Evolutionary conservation across 1,140 invertebrate genomes (phyloP).

Genomic region (Chionoecetes opilio): DNA sequence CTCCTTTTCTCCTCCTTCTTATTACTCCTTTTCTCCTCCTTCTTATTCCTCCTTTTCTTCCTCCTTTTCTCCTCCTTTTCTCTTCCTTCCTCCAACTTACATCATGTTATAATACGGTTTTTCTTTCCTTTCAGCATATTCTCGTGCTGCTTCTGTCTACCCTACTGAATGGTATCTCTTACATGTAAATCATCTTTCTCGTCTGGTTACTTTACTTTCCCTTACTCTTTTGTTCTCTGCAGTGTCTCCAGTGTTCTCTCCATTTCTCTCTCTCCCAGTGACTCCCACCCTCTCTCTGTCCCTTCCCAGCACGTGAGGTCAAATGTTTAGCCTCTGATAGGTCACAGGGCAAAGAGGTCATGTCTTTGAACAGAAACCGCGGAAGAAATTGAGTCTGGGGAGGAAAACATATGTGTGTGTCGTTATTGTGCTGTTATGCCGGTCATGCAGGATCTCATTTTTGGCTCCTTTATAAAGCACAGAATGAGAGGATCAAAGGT

Average conservation of each 20-base stretch:
- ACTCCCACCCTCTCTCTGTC: not conserved
- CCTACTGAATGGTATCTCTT: not conserved
- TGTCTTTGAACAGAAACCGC: not conserved
- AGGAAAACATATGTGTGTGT: not conserved
- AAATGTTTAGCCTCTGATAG: not conserved
- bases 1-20: not conserved
- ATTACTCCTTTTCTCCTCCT: not conserved
- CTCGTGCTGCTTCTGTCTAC: not conserved
- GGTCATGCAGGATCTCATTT: not conserved
- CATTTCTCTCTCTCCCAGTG: too few relatives aligned
- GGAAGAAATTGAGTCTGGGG: too few relatives aligned
- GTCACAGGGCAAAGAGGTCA: slow-evolving; percentile 11
- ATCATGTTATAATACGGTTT: too few relatives aligned
- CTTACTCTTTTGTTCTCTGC: not conserved
- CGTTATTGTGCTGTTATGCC: not conserved
- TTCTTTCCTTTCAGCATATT: not conserved
- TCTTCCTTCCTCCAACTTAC: not conserved
- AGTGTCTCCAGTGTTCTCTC: not conserved
- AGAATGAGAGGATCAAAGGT: slow-evolving; percentile 2
- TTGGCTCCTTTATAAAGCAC: not conserved
- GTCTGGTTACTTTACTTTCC: not conserved
- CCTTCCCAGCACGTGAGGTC: slow-evolving; percentile 21
- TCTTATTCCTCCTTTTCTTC: not conserved
- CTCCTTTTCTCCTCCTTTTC: not conserved
- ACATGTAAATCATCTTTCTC: not conserved